Evolutionary conservation across 2,797 vertebrate species (phyloP).

Genomic region (Carduelis carduelis): DNA sequence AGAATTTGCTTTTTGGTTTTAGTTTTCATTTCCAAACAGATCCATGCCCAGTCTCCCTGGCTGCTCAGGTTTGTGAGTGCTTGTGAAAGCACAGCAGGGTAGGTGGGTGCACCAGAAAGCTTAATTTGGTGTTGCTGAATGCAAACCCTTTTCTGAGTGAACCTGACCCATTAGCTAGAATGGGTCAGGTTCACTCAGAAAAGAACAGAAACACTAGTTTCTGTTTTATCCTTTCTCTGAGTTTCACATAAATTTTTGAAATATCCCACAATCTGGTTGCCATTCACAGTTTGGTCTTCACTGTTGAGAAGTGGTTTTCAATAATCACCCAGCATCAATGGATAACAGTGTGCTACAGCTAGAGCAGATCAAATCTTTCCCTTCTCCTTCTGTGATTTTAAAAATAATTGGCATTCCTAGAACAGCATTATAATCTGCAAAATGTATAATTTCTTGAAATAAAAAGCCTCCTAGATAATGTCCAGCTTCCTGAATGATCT

Average conservation of each 20-base stretch:
- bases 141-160: not conserved
- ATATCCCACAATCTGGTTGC: not conserved
- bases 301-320: constrained; percentile 18
- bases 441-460: not conserved
- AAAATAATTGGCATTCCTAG: constrained; percentile 16
- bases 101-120: not conserved
- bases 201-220: not conserved
- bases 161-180: not conserved
- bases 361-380: constrained; percentile 3
- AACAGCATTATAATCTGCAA: not conserved
- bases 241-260: constrained; percentile 10
- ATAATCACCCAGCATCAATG: not conserved
- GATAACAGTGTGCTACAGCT: not conserved
- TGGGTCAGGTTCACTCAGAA: no score
- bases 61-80: not conserved
- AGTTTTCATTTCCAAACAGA: not conserved
- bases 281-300: not conserved
- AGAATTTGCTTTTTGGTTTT: not conserved
- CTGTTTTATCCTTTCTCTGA: constrained; percentile 5
- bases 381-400: constrained; percentile 10
- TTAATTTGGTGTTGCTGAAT: not conserved
- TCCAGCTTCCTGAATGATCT: not conserved
- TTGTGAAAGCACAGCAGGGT: not conserved
- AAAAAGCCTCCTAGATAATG: not conserved
- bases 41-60: not conserved